Conservation (phyloP, 2,113 vertebrate genomes). For the Chloebia gouldiae region DNA sequence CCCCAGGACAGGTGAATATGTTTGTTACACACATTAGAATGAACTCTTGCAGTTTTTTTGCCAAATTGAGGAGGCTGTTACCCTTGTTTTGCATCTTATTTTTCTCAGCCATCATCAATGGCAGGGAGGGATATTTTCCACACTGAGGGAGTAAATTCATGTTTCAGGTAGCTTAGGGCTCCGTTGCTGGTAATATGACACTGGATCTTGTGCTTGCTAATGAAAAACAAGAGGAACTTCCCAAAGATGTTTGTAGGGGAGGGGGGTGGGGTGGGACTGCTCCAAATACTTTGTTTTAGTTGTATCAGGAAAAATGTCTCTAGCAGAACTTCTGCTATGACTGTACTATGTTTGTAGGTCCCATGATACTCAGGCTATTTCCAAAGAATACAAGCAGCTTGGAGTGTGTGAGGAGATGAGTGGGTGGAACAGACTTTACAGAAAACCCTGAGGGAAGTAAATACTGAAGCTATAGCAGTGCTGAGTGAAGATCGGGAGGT, state of each 20-base stretch:
- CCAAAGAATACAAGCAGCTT: background rate
- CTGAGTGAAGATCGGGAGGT: background rate
- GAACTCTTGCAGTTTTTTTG: background rate
- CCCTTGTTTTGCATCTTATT: background rate
- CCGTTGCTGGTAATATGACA: background rate
- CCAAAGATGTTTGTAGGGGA: background rate
- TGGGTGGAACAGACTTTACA: background rate
- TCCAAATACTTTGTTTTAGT: background rate
- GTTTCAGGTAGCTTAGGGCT: background rate
- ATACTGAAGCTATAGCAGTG: background rate
- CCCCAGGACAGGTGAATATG: background rate
- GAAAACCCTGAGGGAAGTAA: background rate
- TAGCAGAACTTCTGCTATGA: background rate
- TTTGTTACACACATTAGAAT: background rate
- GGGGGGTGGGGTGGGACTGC: no score
- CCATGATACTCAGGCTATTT: background rate
- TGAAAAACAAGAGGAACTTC: background rate
- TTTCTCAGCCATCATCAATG: background rate
- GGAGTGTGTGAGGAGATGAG: background rate
- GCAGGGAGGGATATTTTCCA: background rate
- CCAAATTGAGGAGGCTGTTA: background rate
- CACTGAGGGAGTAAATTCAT: background rate
- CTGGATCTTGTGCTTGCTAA: background rate
- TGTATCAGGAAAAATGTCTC: background rate
- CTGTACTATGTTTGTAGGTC: background rate